Base-by-base conservation (phyloP, 2,888 invertebrate species). In the Aphidoletes aphidimyza region DNA sequence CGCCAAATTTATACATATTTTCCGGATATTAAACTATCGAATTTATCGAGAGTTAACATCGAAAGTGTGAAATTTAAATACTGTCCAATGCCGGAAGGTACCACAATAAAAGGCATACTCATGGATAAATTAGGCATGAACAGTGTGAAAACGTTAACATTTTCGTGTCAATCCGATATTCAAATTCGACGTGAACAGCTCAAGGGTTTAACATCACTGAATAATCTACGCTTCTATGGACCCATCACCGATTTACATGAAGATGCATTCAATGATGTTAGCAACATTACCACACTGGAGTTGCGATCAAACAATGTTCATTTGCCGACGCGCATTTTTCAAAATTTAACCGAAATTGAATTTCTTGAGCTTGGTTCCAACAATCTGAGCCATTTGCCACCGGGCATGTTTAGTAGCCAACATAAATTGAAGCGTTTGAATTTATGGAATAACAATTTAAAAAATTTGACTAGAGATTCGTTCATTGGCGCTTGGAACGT, bases 401-500 rank as follows among this genome's bases (percentile, higher is more conserved):
- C 91, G 0, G 92, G 91, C 85, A 89, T 93, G 85, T 95, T 95
- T 88, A 90, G 91, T 47, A 92, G 93, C 88, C 90, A 93, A 86
- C 91, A 90, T 84, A 91, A 92, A 86, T 88, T 95, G 85, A 89
- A 90, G 85, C 91, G 92, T 83, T 89, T 96, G 84, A 93, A 94
- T 87, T 88, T 95, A 45, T 94, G 94, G 93, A 91, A 92, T 87
- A 96, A 95, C 88, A 91, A 92, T 86, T 90, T 96, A 85, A 91
- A 90, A 36, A 92, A 92, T 89, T 91, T 95, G 54, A 91, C 92
- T 22, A 91, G 92, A 86, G 91, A 92, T 85, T 91, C 93, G 85
- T 94, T 95, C 87, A 91, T 92, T 42, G 92, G 93, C 83, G 91
- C 94, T n/a, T n/a, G n/a, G n/a, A n/a, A n/a, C n/a, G 90, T 96